These are phyloP conservation scores for Pteropus alecto DNA, from an alignment of 2,113 vertebrate species.

Conservation along the genomic window DNA sequence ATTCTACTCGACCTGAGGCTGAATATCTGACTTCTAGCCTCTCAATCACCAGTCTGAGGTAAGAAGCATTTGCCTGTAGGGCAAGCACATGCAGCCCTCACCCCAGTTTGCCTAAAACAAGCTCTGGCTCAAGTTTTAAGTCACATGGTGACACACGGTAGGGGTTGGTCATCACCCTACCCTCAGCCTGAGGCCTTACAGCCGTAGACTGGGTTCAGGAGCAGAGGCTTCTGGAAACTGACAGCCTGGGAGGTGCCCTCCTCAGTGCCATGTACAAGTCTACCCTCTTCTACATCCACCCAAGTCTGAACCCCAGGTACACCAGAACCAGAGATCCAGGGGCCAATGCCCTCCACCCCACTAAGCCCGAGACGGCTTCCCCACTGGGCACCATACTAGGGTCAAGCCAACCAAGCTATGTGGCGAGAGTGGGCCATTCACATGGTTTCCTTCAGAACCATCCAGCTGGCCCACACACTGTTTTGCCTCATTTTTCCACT, in stretches of 20 bases:
- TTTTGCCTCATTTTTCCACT: constrained; percentile 52
- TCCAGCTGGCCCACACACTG: not conserved
- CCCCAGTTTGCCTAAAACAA: not conserved
- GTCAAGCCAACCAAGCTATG: not conserved
- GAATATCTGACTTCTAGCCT: not conserved
- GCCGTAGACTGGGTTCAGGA: not conserved
- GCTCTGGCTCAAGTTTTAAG: not conserved
- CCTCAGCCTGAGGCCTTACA: not conserved
- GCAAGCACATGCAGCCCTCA: not conserved
- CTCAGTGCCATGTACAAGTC: not conserved
- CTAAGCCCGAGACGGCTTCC: not conserved
- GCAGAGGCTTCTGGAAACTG: not conserved
- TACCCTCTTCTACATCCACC: not conserved
- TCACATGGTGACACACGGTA: not conserved
- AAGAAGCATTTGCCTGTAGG: not conserved
- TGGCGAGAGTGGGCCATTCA: not conserved
- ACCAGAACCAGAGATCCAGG: not conserved
- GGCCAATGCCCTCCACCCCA: not conserved
- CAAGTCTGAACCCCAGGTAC: not conserved
- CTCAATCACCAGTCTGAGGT: not conserved
- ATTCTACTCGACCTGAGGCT: not conserved
- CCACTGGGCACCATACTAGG: not conserved
- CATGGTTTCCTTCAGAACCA: constrained; percentile 19
- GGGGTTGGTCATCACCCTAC: not conserved
- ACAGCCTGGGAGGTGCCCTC: not conserved